Base-by-base conservation (phyloP, 2,113 vertebrate genomes). In the Atlantisia rogersi region DNA sequence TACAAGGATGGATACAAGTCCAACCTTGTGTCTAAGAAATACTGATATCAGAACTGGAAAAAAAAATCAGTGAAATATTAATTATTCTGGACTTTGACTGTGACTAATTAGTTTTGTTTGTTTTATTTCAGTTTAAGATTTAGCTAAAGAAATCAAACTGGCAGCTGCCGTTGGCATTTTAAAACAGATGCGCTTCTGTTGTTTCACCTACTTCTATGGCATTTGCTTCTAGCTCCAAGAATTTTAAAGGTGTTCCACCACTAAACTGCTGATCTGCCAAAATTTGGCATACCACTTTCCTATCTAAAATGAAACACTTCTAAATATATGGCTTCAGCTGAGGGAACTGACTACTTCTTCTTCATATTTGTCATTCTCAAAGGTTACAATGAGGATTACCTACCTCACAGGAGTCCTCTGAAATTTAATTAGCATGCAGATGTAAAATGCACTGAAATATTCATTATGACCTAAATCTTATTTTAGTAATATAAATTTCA, bases 321-420 rank as follows among this genome's bases (percentile, higher is more conserved):
- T 76, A 86, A 92, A 83, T 74, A 96, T 52, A 86, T 53, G 39
- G 48, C 42, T 92, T 93, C 71, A 81, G 22, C 53, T 81, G 42
- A 88, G 79, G 42, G 32, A 93, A 13, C 52, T 83, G 46, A 74
- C 53, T 83, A 84, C 78, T 37, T 63, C 40, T 70, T 93, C 44
- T 82, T 93, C 60, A 15, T 90, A 85, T 71, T 90, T 94, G 44
- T 86, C 35, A 73, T 93, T 92, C 48, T 48, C 39, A 88, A 92
- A 95, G 86, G 82, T 96, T 93, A 92, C 92, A 90, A 46, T 62
- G 40, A 82, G 37, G 46, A 94, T 89, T 94, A 86, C 40, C 80
- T 85, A 76, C 48, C n/a, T 82, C 83, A 79, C 1, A 89, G 60
- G 31, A 95, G 17, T 75, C 68, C 77, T 84, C 39, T 73, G 80